Evolutionary conservation across 2,888 invertebrate species (phyloP).

Genomic region (Sarcophaga carnaria): DNA sequence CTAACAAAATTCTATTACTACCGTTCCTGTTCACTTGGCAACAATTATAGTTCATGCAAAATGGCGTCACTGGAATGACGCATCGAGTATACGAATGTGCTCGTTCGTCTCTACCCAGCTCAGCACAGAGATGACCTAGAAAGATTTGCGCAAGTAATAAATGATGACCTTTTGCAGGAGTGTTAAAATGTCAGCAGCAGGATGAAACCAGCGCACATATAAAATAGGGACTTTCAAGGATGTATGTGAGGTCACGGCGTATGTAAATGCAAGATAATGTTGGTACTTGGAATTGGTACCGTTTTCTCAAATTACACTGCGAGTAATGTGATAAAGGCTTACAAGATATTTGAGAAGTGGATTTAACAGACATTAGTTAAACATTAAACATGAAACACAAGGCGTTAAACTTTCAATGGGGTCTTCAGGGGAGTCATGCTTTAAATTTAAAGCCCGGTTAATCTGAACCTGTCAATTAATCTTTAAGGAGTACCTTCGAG

Average conservation of each 20-base stretch:
- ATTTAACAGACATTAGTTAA: too few relatives aligned
- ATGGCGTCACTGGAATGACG: slow-evolving; percentile 45
- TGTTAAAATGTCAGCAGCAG: neutral
- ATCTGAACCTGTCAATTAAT: neutral
- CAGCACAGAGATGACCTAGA: neutral
- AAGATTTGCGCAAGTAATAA: slow-evolving; percentile 41
- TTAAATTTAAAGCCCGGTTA: neutral
- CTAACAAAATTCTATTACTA: slow-evolving; percentile 18
- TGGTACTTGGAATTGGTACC: neutral
- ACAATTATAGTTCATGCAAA: slow-evolving; percentile 46
- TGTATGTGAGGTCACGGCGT: neutral
- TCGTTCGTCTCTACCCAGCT: neutral
- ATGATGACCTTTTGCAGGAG: neutral
- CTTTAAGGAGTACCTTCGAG: too few relatives aligned
- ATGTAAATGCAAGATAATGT: neutral
- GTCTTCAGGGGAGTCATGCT: neutral
- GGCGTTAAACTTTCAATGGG: too few relatives aligned
- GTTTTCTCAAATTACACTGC: too few relatives aligned
- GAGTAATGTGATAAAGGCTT: too few relatives aligned
- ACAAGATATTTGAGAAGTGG: too few relatives aligned
- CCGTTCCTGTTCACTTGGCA: slow-evolving; percentile 53
- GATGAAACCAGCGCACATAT: neutral
- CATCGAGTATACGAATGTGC: neutral
- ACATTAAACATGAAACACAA: too few relatives aligned
- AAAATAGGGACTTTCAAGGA: neutral